Conservation (phyloP, 23 tunicate species). For the Botrylloides violaceus region DNA sequence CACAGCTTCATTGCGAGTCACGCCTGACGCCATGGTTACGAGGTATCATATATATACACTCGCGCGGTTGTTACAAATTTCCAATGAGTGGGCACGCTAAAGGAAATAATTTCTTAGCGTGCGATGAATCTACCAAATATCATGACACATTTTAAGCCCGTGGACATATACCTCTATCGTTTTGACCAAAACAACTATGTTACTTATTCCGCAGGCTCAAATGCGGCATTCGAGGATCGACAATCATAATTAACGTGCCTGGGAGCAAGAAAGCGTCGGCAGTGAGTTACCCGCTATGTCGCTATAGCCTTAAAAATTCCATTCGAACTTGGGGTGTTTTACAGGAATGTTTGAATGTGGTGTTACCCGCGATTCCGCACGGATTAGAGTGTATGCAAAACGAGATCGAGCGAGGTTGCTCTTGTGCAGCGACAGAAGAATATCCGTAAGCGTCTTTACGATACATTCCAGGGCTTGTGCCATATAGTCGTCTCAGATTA, state of each 20-base stretch:
- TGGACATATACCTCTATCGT: no score
- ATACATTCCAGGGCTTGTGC: no score
- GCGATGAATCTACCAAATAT: neutral
- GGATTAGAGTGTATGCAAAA: slow-evolving; percentile 22
- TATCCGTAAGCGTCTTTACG: slow-evolving; percentile 4
- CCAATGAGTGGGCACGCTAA: neutral
- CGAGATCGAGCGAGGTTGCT: neutral
- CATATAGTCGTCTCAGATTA: no score
- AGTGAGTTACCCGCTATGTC: neutral
- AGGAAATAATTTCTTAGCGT: neutral
- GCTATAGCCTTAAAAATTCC: neutral
- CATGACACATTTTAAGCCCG: no score
- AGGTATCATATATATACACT: slow-evolving; percentile 28
- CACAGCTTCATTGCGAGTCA: slow-evolving; percentile 51
- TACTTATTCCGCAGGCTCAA: slow-evolving; percentile 38
- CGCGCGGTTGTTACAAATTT: neutral
- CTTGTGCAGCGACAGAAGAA: slow-evolving; percentile 2
- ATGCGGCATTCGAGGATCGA: slow-evolving; percentile 71
- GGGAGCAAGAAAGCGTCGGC: slow-evolving; percentile 80
- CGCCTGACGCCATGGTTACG: slow-evolving; percentile 88
- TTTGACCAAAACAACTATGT: no score
- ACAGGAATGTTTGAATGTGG: slow-evolving; percentile 69
- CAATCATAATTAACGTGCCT: slow-evolving; percentile 79
- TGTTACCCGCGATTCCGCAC: slow-evolving; percentile 75
- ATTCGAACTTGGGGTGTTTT: no score